Conservation (phyloP, 1,140 invertebrate genomes). For the Leptoteleia sp. region DNA sequence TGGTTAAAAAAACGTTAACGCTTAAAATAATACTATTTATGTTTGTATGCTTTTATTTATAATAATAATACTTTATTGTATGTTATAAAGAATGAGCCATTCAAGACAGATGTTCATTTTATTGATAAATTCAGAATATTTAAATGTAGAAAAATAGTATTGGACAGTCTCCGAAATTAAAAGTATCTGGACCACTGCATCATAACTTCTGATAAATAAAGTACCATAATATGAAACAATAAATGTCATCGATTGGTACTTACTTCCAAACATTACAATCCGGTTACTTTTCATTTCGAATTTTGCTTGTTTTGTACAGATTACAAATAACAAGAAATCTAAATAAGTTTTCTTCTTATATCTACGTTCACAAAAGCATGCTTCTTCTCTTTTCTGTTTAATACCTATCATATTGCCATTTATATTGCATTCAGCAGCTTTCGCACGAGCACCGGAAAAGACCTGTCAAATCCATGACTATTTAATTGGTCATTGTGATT, state of each 20-base stretch:
- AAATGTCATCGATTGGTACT: too few species aligned
- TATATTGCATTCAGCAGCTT: constrained; percentile 45
- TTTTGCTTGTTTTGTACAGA: constrained; percentile 43
- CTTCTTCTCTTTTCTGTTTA: constrained; percentile 48
- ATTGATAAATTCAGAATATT: constrained; percentile 31
- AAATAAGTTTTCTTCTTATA: constrained; percentile 37
- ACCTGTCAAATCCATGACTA: constrained; percentile 23
- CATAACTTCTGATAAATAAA: too few species aligned
- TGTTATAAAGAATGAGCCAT: too few species aligned
- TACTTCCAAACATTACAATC: constrained; percentile 30
- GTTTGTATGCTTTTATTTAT: too few species aligned
- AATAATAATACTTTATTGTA: too few species aligned
- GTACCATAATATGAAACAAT: too few species aligned
- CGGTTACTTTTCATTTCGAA: constrained; percentile 63
- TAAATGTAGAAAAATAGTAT: constrained; percentile 47
- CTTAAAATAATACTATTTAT: too few species aligned
- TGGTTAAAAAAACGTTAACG: too few species aligned
- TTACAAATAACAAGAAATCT: constrained; percentile 37
- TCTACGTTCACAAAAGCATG: constrained; percentile 53
- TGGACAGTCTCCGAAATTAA: constrained; percentile 52
- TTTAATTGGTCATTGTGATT: too few species aligned
- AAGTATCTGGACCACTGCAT: constrained; percentile 61
- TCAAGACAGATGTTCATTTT: constrained; percentile 5
- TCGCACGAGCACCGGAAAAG: constrained; percentile 22
- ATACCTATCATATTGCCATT: constrained; percentile 41